Evolutionary conservation across 1,140 invertebrate genomes (phyloP).

Genomic region (Zaprionus camerounensis): DNA sequence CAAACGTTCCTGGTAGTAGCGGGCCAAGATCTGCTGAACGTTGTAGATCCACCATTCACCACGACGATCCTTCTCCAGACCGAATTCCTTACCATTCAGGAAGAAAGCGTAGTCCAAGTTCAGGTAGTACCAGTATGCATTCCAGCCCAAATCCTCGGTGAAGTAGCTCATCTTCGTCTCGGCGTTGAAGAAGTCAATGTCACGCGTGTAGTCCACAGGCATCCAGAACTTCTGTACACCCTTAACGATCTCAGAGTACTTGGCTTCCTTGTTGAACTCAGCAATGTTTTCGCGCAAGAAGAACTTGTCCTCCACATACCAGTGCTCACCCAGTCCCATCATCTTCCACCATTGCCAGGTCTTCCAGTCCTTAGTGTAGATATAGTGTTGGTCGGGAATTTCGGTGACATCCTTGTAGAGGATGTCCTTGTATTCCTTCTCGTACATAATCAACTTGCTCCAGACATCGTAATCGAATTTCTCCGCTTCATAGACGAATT

Average conservation of each 20-base stretch:
- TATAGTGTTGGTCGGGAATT: slow-evolving; percentile 57
- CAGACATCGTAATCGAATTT: slow-evolving; percentile 84
- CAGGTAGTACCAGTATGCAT: slow-evolving; percentile 88
- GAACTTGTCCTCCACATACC: slow-evolving; percentile 67
- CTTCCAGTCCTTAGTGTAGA: slow-evolving; percentile 84
- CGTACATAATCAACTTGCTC: slow-evolving; percentile 70
- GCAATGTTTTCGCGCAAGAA: slow-evolving; percentile 64
- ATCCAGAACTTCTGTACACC: slow-evolving; percentile 65
- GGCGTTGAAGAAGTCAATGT: slow-evolving; percentile 86
- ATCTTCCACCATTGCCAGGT: slow-evolving; percentile 84
- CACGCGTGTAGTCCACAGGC: slow-evolving; percentile 86
- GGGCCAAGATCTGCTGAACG: slow-evolving; percentile 87
- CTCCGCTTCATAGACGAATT: slow-evolving; percentile 86
- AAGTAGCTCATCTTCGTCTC: slow-evolving; percentile 88
- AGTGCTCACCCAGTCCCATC: slow-evolving; percentile 76
- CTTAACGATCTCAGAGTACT: slow-evolving; percentile 52
- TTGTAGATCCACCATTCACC: slow-evolving; percentile 88
- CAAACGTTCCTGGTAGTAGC: slow-evolving; percentile 89
- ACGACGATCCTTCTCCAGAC: slow-evolving; percentile 85
- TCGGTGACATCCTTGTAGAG: slow-evolving; percentile 66
- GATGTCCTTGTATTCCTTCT: slow-evolving; percentile 73
- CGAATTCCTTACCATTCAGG: slow-evolving; percentile 85
- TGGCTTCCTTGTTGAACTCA: slow-evolving; percentile 52
- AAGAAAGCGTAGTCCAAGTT: slow-evolving; percentile 88
- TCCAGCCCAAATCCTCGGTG: slow-evolving; percentile 90